Evolutionary conservation across 2,113 vertebrate genomes (phyloP).

Genomic region (Reinhardtius hippoglossoides): DNA sequence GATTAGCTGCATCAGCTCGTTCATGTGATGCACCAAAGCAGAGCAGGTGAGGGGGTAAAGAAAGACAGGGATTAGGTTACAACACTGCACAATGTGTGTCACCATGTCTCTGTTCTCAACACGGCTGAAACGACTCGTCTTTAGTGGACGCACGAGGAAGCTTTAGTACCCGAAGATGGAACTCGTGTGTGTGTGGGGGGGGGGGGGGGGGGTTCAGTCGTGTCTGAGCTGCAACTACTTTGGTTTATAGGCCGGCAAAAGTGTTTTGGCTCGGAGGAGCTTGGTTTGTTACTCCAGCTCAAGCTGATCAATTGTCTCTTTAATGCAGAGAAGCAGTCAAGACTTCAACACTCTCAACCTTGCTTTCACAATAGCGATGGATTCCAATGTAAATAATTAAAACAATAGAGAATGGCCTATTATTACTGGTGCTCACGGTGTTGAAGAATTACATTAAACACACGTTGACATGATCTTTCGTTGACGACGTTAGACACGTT

Average conservation of each 20-base stretch:
- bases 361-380: too few relatives aligned
- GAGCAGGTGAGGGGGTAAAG: background rate
- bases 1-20: constrained; percentile 59
- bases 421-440: too few relatives aligned
- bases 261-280: background rate
- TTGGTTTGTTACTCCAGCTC: background rate
- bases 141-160: background rate
- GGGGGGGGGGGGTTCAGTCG: background rate
- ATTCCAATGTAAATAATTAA: too few relatives aligned
- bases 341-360: background rate
- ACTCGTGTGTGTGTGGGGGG: background rate
- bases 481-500: too few relatives aligned
- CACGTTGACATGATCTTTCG: too few relatives aligned
- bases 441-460: too few relatives aligned
- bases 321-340: background rate
- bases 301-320: background rate
- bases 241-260: background rate
- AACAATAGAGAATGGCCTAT: too few relatives aligned
- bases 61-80: constrained; percentile 20
- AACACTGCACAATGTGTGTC: constrained; percentile 10
- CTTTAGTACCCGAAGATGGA: background rate
- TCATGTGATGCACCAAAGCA: constrained; percentile 46
- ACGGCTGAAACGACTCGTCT: background rate
- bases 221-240: background rate
- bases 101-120: constrained; percentile 1